Base-by-base conservation (phyloP, 2,797 vertebrate genomes). In the Mycteria americana region DNA sequence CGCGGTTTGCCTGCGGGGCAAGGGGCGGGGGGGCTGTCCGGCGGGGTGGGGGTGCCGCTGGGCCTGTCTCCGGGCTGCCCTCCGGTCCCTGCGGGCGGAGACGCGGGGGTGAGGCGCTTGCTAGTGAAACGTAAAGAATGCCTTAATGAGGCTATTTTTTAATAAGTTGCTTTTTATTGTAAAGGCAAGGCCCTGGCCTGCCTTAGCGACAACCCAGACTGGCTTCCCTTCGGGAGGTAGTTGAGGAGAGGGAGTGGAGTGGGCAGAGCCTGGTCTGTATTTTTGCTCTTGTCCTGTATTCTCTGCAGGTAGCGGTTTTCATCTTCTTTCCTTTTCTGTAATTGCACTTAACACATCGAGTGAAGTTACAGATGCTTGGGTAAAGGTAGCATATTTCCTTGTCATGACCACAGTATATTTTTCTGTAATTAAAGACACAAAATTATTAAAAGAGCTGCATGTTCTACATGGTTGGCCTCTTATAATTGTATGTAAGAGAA, bases 401-500 rank as follows among this genome's bases (percentile, higher is more conserved):
- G 14, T 19, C 6, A 1, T 13, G 13, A 33, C 9, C 21, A 3
- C 35, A 18, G 11, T 28, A 3, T 21, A 1, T 17, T 70, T 56
- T 21, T 7, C 25, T 45, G 8, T 43, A 24, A 15, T 4, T 31
- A 3, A 35, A 43, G 37, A 6, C 33, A 35, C 9, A 48, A n/a
- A 30, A 2, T 30, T 46, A 37, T 37, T 64, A 13, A 22, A 85
- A 46, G 21, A 30, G 7, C 15, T 45, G 6, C 13, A 19, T 18
- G 5, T 17, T 37, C 16, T 18, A 1, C 5, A 0, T 16, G 25
- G 7, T 27, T 43, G 31, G 11, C 21, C 18, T 33, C 6, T 11
- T 6, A 7, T 0, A 1, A 10, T 19, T 11, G 3, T 1, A 0
- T n/a, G 0, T 31, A 6, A 50, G 35, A 16, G 48, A 22, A 35